Conservation (phyloP, 1,140 invertebrate species). For the Trichomalopsis sarcophagae region DNA sequence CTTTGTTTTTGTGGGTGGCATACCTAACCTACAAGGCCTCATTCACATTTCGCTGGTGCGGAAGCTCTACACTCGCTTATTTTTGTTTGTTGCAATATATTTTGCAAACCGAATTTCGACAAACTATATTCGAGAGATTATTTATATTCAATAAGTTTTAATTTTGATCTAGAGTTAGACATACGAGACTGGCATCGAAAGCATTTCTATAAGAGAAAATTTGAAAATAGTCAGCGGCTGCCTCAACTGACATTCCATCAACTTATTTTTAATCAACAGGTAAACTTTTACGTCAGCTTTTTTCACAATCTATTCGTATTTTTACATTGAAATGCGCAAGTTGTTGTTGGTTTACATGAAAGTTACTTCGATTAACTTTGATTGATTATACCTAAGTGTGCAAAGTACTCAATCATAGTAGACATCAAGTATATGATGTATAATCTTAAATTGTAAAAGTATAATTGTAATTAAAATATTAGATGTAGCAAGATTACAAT, state of each 20-base stretch:
- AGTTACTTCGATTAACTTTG: too few species aligned
- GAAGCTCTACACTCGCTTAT: too few species aligned
- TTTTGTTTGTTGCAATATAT: too few species aligned
- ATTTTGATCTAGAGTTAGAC: neutral
- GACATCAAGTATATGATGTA: too few species aligned
- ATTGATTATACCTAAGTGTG: too few species aligned
- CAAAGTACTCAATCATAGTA: too few species aligned
- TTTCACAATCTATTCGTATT: neutral
- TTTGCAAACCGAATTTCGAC: too few species aligned
- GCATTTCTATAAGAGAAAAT: neutral
- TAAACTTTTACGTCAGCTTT: neutral
- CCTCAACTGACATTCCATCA: neutral
- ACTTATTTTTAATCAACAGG: neutral
- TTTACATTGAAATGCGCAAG: neutral
- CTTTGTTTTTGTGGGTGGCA: constrained; percentile 21
- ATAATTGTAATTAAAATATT: too few species aligned
- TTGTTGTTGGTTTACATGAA: neutral
- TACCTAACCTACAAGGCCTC: constrained; percentile 17
- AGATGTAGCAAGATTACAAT: too few species aligned
- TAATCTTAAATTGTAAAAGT: too few species aligned
- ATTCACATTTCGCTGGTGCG: too few species aligned
- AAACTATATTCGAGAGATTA: neutral
- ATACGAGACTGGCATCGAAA: too few species aligned
- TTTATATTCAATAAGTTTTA: neutral
- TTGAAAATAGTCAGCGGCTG: neutral